Percentiles rank a stretch among this genome's conserved stretches.
Evolutionary conservation across 2,797 vertebrate species (phyloP).

Genomic region (Clarias laeviceps): DNA sequence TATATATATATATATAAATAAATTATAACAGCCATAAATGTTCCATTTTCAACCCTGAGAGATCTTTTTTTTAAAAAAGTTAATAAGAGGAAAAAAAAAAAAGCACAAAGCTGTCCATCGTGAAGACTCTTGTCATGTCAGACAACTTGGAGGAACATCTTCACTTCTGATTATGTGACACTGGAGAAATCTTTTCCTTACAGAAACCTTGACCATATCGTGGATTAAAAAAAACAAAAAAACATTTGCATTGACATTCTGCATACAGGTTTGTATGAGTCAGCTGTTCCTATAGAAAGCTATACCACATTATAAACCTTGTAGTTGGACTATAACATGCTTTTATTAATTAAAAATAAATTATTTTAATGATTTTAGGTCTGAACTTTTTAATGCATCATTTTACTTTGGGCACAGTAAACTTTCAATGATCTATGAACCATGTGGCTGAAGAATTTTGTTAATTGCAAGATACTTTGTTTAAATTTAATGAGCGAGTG

Average conservation of each 20-base stretch:
- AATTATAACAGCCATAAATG: background rate
- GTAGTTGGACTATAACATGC: background rate
- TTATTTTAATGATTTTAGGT: background rate
- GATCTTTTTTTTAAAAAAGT: background rate
- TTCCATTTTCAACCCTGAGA: background rate
- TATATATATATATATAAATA: too few relatives aligned
- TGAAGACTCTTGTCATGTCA: background rate
- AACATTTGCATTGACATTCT: background rate
- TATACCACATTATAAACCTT: background rate
- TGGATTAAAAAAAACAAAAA: background rate
- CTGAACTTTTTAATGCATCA: background rate
- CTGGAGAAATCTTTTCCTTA: background rate
- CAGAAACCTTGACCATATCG: background rate
- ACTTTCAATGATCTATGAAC: background rate
- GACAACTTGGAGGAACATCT: background rate
- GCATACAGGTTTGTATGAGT: background rate
- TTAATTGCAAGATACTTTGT: background rate
- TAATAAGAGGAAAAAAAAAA: background rate
- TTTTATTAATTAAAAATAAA: background rate
- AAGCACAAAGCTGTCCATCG: background rate
- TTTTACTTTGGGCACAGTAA: background rate
- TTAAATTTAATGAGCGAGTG: background rate
- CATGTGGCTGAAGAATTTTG: background rate
- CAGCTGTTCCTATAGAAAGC: background rate
- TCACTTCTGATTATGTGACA: background rate